A percentile compares a stretch with the other conserved stretches of the same genome.
phyloP scores from a whole-genome alignment of 2,113 vertebrate species.

The Barbus barbus region DNA sequence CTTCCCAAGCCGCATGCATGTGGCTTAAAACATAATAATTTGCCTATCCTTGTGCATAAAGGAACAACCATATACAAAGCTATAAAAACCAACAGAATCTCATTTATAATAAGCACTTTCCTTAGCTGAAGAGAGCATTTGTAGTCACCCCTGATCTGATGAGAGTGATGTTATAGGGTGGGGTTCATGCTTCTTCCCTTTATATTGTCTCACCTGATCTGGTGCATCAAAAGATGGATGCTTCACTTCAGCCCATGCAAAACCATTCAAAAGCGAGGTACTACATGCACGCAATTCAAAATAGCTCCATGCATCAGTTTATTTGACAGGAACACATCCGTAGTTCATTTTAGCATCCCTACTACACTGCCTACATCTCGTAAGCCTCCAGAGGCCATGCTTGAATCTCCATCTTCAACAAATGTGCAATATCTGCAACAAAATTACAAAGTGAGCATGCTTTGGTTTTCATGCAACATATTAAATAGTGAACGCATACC shows the following conservation, averaged over 20 bases:
- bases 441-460: neutral
- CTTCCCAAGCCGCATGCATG: neutral
- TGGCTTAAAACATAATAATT: neutral
- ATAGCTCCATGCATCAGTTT: neutral
- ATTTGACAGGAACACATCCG: constrained; percentile 6
- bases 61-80: neutral
- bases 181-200: constrained; percentile 41
- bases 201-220: constrained; percentile 48
- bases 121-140: neutral
- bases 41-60: neutral
- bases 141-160: neutral
- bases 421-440: constrained; percentile 16
- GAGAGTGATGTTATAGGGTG: constrained; percentile 49
- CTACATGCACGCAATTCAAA: neutral
- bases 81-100: neutral
- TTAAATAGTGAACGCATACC: constrained; percentile 65
- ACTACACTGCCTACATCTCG: constrained; percentile 12
- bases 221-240: neutral
- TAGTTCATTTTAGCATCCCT: constrained; percentile 22
- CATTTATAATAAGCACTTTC: neutral
- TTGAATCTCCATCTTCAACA: constrained; percentile 24
- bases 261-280: neutral
- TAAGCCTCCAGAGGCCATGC: constrained; percentile 27
- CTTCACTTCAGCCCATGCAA: neutral
- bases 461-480: neutral